Percentiles rank a stretch among this genome's conserved stretches.
phyloP scores from a whole-genome alignment of 2,797 vertebrate species.

The Manis pentadactyla region DNA sequence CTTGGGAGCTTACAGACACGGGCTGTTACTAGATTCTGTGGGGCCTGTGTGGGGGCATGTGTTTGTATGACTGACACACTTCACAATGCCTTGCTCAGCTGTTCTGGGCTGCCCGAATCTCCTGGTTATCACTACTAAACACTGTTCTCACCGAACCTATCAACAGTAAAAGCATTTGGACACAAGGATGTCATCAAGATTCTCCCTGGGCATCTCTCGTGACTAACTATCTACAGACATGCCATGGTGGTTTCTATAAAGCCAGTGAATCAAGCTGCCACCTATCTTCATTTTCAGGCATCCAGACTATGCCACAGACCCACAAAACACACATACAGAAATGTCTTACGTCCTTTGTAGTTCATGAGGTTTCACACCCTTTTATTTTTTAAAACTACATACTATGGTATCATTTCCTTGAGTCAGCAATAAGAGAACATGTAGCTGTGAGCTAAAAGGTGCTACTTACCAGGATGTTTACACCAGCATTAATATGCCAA shows the following conservation, averaged over 20 bases:
- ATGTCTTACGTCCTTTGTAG: background rate
- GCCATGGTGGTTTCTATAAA: background rate
- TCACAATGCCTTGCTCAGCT: background rate
- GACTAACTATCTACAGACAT: accelerated
- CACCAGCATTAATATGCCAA: accelerated
- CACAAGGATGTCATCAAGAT: background rate
- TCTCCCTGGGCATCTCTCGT: accelerated
- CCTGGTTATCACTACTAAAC: background rate
- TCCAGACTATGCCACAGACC: background rate
- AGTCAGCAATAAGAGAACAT: background rate
- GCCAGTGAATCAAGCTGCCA: background rate
- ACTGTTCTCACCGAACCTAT: background rate
- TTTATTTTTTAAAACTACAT: background rate
- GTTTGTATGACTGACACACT: accelerated
- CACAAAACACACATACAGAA: background rate
- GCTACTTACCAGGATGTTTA: background rate
- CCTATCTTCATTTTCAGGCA: background rate
- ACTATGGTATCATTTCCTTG: background rate
- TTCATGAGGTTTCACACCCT: constrained; percentile 44
- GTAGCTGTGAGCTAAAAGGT: background rate
- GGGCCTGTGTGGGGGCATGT: background rate
- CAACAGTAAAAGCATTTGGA: background rate
- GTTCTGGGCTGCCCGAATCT: background rate
- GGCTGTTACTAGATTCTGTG: background rate
- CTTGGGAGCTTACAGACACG: background rate